These are phyloP conservation scores for Dinoponera quadriceps DNA, from an alignment of 1,140 invertebrate genomes.

Conservation along the genomic window DNA sequence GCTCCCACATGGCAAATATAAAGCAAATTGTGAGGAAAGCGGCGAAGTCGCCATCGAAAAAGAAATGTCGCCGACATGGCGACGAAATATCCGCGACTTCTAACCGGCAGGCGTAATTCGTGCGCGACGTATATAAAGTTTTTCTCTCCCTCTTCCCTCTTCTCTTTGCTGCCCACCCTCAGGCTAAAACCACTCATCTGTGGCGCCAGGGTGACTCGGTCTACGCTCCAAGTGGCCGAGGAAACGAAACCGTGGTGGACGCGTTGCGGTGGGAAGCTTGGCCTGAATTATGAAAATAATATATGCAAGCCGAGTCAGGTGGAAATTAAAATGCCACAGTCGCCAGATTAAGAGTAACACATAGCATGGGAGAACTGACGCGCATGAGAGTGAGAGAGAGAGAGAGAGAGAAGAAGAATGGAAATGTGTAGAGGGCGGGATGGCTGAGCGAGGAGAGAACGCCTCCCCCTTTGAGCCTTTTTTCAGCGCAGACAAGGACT, in stretches of 20 bases:
- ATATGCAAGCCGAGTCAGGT: conserved; percentile 56
- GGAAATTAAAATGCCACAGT: conserved; percentile 76
- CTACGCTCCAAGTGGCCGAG: conserved; percentile 27
- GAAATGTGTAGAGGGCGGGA: too few species aligned
- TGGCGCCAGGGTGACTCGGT: conserved; percentile 52
- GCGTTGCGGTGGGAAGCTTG: conserved; percentile 30
- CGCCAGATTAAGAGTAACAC: conserved; percentile 72
- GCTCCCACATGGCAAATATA: neutral
- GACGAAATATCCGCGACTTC: conserved; percentile 19
- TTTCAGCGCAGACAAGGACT: conserved; percentile 3
- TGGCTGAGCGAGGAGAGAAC: conserved; percentile 3
- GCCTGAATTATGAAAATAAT: conserved; percentile 75
- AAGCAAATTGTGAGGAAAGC: neutral
- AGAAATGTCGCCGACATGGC: conserved; percentile 12
- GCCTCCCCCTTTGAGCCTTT: conserved; percentile 9
- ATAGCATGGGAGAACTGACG: conserved; percentile 72
- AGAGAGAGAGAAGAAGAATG: neutral
- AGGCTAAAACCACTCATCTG: conserved; percentile 38
- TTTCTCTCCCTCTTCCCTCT: too few species aligned
- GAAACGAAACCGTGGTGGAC: conserved; percentile 34
- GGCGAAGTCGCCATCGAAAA: neutral
- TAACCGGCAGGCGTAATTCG: conserved; percentile 13
- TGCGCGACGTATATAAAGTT: conserved; percentile 43
- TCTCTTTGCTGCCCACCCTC: too few species aligned
- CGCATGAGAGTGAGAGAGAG: conserved; percentile 18